A percentile compares a stretch with the other conserved stretches of the same genome.
Evolutionary conservation across 1,140 invertebrate species (phyloP).

Genomic region (Macrocentrus cingulum): DNA sequence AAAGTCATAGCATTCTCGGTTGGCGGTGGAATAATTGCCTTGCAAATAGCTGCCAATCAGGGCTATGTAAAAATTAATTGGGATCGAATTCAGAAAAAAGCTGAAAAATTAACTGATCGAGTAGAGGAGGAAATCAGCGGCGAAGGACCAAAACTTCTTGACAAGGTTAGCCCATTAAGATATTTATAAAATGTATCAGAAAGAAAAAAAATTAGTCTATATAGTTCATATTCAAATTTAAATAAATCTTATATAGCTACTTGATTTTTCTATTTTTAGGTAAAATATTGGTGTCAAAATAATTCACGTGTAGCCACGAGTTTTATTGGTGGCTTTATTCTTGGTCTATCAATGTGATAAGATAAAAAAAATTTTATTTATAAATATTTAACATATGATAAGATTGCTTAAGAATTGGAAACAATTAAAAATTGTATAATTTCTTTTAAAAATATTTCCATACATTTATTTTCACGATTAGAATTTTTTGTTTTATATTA

Average conservation of each 20-base stretch:
- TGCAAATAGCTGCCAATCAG: conserved; percentile 88
- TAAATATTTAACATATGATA: too few species aligned
- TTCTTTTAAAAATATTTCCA: too few species aligned
- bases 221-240: too few species aligned
- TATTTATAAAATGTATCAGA: too few species aligned
- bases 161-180: too few species aligned
- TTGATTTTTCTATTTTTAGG: conserved; percentile 62
- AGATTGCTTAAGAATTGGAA: too few species aligned
- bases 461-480: too few species aligned
- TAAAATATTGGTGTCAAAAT: conserved; percentile 70
- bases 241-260: too few species aligned
- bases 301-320: conserved; percentile 79
- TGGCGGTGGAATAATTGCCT: conserved; percentile 83
- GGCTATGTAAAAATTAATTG: conserved; percentile 93
- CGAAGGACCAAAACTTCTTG: conserved; percentile 70
- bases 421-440: too few species aligned
- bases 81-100: conserved; percentile 79
- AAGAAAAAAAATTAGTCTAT: too few species aligned
- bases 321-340: conserved; percentile 83
- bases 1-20: conserved; percentile 86
- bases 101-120: conserved; percentile 80
- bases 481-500: conserved; percentile 15
- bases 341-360: conserved; percentile 66
- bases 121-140: conserved; percentile 76
- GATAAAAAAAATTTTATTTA: not conserved